Conservation (phyloP, 2,113 vertebrate genomes). For the Onychorhynchus coronatus region DNA sequence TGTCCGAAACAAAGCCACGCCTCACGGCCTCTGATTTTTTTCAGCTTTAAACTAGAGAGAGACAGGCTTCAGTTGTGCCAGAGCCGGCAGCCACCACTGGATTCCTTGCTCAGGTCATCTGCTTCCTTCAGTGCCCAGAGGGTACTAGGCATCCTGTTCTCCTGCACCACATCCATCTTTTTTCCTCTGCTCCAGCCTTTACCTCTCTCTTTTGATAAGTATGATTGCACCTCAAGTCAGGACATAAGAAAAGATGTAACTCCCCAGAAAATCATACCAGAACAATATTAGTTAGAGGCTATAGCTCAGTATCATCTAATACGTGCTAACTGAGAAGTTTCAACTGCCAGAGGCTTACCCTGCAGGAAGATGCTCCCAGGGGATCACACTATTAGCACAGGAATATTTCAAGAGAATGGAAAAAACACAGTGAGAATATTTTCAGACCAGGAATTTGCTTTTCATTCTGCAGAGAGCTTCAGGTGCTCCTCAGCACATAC, state of each 20-base stretch:
- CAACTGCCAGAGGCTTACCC: neutral
- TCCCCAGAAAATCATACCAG: neutral
- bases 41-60: neutral
- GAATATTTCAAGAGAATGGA: neutral
- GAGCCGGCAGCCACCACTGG: neutral
- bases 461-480: neutral
- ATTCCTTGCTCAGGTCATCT: neutral
- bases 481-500: neutral
- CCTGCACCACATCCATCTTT: fast-evolving
- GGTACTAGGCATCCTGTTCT: neutral
- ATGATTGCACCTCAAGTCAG: too few species aligned
- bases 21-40: fast-evolving
- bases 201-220: too few species aligned
- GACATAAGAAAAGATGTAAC: fast-evolving
- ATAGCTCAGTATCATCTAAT: neutral
- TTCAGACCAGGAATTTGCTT: neutral
- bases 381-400: neutral
- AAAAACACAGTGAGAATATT: neutral
- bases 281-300: neutral
- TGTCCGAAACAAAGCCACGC: neutral
- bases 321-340: neutral
- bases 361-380: neutral
- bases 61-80: neutral
- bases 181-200: neutral
- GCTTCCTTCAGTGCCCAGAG: neutral